Base-by-base conservation (phyloP, 2,113 vertebrate species). In the Aspiorhynchus laticeps region DNA sequence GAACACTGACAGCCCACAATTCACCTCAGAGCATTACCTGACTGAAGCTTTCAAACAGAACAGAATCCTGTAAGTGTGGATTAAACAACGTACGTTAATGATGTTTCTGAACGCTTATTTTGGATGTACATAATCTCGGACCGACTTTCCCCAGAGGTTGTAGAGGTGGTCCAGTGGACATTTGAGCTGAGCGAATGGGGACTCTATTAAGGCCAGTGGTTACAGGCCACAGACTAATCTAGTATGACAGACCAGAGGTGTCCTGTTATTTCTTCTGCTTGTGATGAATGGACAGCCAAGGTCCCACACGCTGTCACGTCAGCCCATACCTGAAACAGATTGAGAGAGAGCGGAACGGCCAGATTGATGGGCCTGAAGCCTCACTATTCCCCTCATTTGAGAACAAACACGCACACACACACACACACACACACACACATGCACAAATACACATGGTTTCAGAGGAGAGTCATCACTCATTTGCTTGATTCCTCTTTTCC, bases 221-320 rank as follows among this genome's bases (percentile, higher is more conserved):
- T 95, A 94, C 89, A 90, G 92, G 91, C 93, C 94, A 93, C 93
- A 94, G 93, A 94, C 94, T 95, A 94, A 95, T 95, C 92, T 91
- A 89, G 78, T 93, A 94, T 95, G 95, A 95, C 95, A 95, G 94
- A 95, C 93, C 94, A 93, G 92, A 94, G 93, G 93, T 95, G 94
- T 95, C 93, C 93, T 91, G 92, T 94, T 95, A 94, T 94, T 93
- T 95, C 93, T 93, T 93, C 92, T 92, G 88, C 90, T 65, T 36
- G 90, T 95, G 95, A 95, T 94, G 92, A 94, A 95, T 95, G 82
- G 93, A 90, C 87, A 88, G 90, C 91, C 90, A 92, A 80, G 88
- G 92, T 89, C 93, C 90, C 91, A 91, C 89, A 93, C 90, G 93
- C 93, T 94, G 95, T 95, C 94, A 93, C 90, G 91, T 95, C 93